These are phyloP conservation scores for Chrysotoxum bicinctum DNA, from an alignment of 2,888 invertebrate species.

Conservation along the genomic window DNA sequence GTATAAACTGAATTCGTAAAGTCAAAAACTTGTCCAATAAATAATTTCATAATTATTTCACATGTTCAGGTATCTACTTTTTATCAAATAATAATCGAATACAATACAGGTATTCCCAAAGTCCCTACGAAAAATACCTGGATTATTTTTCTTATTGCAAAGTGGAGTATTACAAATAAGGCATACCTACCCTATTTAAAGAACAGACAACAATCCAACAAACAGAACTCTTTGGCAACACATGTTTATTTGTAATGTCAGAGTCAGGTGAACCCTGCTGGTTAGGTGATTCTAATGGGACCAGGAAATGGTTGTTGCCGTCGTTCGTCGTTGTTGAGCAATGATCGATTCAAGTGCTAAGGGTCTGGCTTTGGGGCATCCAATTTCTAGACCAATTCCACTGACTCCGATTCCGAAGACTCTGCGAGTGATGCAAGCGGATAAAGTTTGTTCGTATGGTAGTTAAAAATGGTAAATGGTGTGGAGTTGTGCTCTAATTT, in stretches of 20 bases:
- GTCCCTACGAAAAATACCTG: too few relatives aligned
- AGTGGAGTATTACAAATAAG: not conserved
- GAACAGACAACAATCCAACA: conserved; percentile 2
- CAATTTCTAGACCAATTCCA: conserved; percentile 52
- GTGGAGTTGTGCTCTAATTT: conserved; percentile 65
- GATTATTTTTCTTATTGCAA: not conserved
- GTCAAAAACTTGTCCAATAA: too few relatives aligned
- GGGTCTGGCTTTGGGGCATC: conserved; percentile 70
- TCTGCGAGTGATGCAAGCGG: conserved; percentile 46
- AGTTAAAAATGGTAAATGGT: conserved; percentile 54
- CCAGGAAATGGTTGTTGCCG: conserved; percentile 61
- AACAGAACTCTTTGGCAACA: conserved; percentile 58
- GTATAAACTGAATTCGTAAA: too few relatives aligned
- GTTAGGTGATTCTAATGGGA: conserved; percentile 59
- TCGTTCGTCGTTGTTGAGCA: conserved; percentile 50
- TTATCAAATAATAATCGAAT: too few relatives aligned
- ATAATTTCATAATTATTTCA: too few relatives aligned
- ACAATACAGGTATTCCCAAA: too few relatives aligned
- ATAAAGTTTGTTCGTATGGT: conserved; percentile 26
- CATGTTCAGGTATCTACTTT: too few relatives aligned
- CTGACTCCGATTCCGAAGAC: not conserved
- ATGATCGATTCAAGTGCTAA: conserved; percentile 65
- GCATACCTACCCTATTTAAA: not conserved
- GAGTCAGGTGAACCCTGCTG: conserved; percentile 61
- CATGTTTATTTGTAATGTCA: conserved; percentile 49